Base-by-base conservation (phyloP, 2,888 invertebrate genomes). In the Temnothorax unifasciatus region DNA sequence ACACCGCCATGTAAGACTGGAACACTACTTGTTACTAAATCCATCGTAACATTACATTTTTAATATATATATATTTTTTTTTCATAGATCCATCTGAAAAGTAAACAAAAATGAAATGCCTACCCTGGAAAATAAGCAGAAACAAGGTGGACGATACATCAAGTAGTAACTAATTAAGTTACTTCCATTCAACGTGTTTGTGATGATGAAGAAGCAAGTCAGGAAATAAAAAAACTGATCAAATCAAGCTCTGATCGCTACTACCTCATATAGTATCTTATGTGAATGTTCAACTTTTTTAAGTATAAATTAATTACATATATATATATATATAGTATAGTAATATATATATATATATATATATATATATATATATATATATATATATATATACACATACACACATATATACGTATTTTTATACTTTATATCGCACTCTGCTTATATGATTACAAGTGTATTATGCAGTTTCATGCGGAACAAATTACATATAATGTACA, bases 1-100 rank as follows among this genome's bases (percentile, higher is more conserved):
- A 73, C 82, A 74, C 0, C 52, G 8, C 66, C 77, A 21, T 34
- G 90, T 91, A 87, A 85, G 74, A 57, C 50, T 9, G 6, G 18
- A 57, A 21, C 0, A 44, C 21, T 34, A 25, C 5, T 68, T 54
- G 13, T 3, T 25, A 34, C 5, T 38, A 34, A 79, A 59, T 21
- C 9, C 3, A 59, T 71, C 21, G 44, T 59, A 61, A 73, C 9
- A 50, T 8, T 44, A 68, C 11, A 38, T 44, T 59, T 38, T 76
- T 8, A 11, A 81, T 15, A 25, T 25, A 25, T 25, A 25, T 25
- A 52, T 57, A n/a, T 15, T 29, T 38, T 73, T 71, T n/a, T 34
- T 47, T 8, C 8, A 71, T 8, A 81, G 79, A 61, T 6, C 4
- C 59, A 34, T 2, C 44, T 21, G 25, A 21, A 59, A 77, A 77